Evolutionary conservation across 2,888 invertebrate species (phyloP).

Genomic region (Aspidapion aeneum): DNA sequence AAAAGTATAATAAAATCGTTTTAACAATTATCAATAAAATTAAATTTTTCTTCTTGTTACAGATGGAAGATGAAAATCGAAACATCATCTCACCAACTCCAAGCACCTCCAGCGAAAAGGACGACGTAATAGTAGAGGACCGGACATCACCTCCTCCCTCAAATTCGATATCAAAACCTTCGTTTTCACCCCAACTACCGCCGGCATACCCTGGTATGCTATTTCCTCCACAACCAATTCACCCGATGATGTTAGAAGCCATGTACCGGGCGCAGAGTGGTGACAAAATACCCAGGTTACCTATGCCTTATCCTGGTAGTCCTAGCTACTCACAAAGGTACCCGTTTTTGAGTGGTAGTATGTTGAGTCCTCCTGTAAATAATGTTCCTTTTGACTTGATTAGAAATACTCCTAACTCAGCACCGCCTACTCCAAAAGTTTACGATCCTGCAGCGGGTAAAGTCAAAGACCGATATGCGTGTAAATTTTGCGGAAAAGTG

Average conservation of each 20-base stretch:
- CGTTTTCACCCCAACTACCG: conserved; percentile 44
- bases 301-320: conserved; percentile 56
- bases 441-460: conserved; percentile 55
- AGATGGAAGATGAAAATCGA: conserved; percentile 78
- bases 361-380: conserved; percentile 48
- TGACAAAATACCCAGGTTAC: conserved; percentile 57
- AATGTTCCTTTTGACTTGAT: conserved; percentile 59
- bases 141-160: conserved; percentile 36
- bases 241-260: conserved; percentile 69
- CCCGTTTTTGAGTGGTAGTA: conserved; percentile 48
- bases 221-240: conserved; percentile 60
- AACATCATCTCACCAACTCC: conserved; percentile 68
- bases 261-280: conserved; percentile 59
- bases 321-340: conserved; percentile 48
- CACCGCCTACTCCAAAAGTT: conserved; percentile 42
- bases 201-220: conserved; percentile 50
- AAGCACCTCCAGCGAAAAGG: conserved; percentile 44
- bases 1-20: not conserved
- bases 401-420: conserved; percentile 41
- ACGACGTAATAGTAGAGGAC: conserved; percentile 41
- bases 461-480: conserved; percentile 88
- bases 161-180: conserved; percentile 35
- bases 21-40: not conserved
- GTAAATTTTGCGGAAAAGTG: conserved; percentile 96
- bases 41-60: conserved; percentile 7